A percentile compares a stretch with the other conserved stretches of the same genome.
phyloP scores from a whole-genome alignment of 2,888 invertebrate species.

The Campopleginae sp. region DNA sequence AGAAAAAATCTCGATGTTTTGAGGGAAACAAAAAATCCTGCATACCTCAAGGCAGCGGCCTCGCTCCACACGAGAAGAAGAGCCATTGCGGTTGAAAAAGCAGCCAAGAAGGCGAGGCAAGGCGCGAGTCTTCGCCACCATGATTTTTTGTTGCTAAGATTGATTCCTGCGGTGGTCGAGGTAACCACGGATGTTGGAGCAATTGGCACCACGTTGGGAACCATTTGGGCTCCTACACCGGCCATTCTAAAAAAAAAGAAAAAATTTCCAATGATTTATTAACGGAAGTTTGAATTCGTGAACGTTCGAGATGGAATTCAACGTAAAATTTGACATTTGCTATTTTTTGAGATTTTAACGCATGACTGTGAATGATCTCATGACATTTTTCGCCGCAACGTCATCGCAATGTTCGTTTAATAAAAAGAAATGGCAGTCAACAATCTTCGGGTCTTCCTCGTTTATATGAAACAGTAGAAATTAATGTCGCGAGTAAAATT shows the following conservation, averaged over 20 bases:
- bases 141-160: conserved; percentile 76
- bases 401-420: no score
- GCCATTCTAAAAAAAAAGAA: conserved; percentile 73
- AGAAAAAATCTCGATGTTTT: neutral
- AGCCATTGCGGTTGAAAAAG: conserved; percentile 92
- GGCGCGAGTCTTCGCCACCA: conserved; percentile 86
- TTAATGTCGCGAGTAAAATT: neutral
- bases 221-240: conserved; percentile 70
- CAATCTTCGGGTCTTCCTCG: neutral
- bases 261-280: neutral
- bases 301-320: neutral
- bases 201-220: conserved; percentile 68
- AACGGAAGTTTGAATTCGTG: neutral
- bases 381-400: no score
- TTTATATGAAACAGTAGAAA: neutral
- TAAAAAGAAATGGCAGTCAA: neutral
- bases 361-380: no score
- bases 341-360: no score
- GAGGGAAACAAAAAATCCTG: conserved; percentile 8
- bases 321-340: conserved; percentile 16
- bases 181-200: conserved; percentile 66
- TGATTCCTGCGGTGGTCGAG: conserved; percentile 51
- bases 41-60: conserved; percentile 88
- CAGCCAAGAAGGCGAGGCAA: conserved; percentile 90
- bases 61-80: conserved; percentile 92